Percentiles rank a stretch among this genome's conserved stretches.
phyloP scores from a whole-genome alignment of 2,888 invertebrate genomes.

The Hesperia comma region DNA sequence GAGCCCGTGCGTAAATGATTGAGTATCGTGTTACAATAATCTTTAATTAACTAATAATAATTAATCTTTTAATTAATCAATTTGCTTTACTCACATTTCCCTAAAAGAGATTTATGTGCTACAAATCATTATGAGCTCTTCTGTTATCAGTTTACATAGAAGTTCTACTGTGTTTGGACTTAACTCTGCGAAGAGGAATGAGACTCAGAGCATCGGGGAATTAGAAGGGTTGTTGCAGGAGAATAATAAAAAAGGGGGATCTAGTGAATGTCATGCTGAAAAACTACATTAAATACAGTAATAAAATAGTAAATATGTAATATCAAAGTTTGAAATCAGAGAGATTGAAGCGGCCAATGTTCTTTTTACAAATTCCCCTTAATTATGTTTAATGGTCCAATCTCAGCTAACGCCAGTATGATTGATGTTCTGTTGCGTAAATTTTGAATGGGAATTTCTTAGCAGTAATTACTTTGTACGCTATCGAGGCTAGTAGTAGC shows the following conservation, averaged over 20 bases:
- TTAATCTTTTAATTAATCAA: no score
- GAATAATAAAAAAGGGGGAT: no score
- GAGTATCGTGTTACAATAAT: no score
- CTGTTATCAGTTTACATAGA: not conserved
- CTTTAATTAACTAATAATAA: no score
- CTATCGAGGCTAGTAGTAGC: constrained; percentile 11
- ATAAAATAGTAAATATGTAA: no score
- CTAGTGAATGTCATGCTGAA: no score
- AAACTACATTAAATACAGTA: no score
- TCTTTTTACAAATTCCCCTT: constrained; percentile 23
- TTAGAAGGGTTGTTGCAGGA: no score
- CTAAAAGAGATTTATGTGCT: not conserved
- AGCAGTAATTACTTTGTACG: constrained; percentile 20
- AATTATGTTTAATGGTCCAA: constrained; percentile 34
- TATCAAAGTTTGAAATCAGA: not conserved
- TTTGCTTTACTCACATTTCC: not conserved
- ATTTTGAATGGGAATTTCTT: constrained; percentile 33
- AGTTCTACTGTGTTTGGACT: no score
- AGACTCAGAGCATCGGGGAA: no score
- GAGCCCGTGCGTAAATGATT: no score
- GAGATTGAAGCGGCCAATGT: not conserved
- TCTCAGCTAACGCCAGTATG: constrained; percentile 30
- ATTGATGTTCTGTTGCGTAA: constrained; percentile 32
- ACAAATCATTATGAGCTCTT: not conserved
- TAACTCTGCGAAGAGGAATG: no score